Conservation (phyloP, 2,113 vertebrate species). For the Bubalus kerabau region DNA sequence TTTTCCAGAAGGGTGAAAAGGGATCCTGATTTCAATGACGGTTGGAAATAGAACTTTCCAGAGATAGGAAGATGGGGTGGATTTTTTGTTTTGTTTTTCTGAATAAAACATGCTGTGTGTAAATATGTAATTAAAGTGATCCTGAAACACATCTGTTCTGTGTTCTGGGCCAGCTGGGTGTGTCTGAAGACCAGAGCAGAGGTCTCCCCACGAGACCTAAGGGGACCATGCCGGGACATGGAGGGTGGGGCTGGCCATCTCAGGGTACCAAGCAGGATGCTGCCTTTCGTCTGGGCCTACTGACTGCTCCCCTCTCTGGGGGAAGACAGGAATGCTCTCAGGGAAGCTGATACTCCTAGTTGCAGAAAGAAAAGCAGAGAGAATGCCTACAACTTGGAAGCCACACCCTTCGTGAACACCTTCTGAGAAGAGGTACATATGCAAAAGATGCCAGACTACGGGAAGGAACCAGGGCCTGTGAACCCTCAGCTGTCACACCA, state of each 20-base stretch:
- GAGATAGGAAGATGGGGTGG: constrained; percentile 33
- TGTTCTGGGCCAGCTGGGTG: neutral
- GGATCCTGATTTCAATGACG: constrained; percentile 49
- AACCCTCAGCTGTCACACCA: neutral
- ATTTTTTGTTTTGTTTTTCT: constrained; percentile 36
- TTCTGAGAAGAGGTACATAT: neutral
- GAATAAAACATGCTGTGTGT: constrained; percentile 45
- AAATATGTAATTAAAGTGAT: constrained; percentile 67
- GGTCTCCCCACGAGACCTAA: neutral
- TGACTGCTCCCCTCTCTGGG: neutral
- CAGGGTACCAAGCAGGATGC: neutral
- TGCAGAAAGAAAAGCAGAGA: neutral
- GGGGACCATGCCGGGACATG: rapidly evolving
- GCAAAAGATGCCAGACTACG: neutral
- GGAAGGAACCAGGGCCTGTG: rapidly evolving
- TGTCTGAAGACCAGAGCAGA: neutral
- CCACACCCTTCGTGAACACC: neutral
- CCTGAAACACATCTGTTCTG: neutral
- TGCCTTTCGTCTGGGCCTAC: neutral
- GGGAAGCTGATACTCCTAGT: neutral
- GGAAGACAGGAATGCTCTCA: neutral
- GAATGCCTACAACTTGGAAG: no score
- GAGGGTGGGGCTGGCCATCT: neutral
- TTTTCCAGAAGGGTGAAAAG: neutral
- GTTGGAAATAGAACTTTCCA: constrained; percentile 67